Base-by-base conservation (phyloP, 2,888 invertebrate genomes). In the Diaprepes abbreviatus region DNA sequence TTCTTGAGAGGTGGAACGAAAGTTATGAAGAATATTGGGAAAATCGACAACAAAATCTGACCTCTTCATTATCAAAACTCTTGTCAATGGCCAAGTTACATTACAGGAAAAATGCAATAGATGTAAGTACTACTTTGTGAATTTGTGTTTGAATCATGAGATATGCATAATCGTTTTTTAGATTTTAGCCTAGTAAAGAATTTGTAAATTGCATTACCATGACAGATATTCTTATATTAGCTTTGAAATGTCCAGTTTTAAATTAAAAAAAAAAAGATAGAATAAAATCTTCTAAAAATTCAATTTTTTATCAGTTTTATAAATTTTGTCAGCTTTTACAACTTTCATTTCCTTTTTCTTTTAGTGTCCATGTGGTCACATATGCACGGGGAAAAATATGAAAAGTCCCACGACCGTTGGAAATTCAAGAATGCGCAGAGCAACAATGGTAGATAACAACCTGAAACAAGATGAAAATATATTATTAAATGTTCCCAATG, bases 331-430 rank as follows among this genome's bases (percentile, higher is more conserved):
- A n/a, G n/a, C n/a, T n/a, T n/a, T n/a, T n/a, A n/a, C n/a, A n/a
- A n/a, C n/a, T n/a, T n/a, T n/a, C n/a, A n/a, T n/a, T n/a, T n/a
- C n/a, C n/a, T n/a, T n/a, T n/a, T n/a, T n/a, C n/a, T 38, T 65
- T 12, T 45, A 72, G 68, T 88, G 89, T 77, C 81, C 82, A n/a
- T 89, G 89, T 78, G 89, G 88, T 0, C 89, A 89, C 76, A 85
- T 87, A 6, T 89, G 89, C 74, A 80, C 80, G 12, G 58, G 70
- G 6, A 78, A 78, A 57, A 70, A 57, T 12, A 43, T 63, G 19
- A 71, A 71, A 58, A 67, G 31, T 52, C 24, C 58, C 9, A 10
- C 66, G 6, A 50, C 21, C 10, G n/a, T 17, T 6, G 54, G 31
- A 14, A 62, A 36, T 38, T 14, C 40, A 9, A 28, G 33, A 33